phyloP scores from a whole-genome alignment of 2,797 vertebrate species.

The Gastrophryne carolinensis region DNA sequence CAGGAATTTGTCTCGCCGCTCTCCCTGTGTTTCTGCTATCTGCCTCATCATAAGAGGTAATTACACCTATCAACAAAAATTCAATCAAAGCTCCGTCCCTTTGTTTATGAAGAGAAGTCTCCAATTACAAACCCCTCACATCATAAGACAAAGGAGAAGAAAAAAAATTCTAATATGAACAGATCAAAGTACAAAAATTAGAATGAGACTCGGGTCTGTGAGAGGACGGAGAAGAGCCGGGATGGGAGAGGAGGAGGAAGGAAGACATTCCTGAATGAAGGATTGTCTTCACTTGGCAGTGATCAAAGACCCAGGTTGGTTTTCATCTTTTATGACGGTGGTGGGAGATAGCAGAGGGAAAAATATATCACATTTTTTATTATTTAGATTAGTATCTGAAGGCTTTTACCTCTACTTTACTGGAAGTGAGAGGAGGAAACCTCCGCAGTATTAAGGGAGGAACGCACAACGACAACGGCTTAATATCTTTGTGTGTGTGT shows the following conservation, averaged over 20 bases:
- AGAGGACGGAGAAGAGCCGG: conserved; percentile 29
- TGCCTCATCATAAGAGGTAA: conserved; percentile 20
- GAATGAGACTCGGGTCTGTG: conserved; percentile 39
- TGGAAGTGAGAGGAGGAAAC: conserved; percentile 41
- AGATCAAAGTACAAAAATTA: conserved; percentile 46
- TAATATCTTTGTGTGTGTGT: conserved; percentile 14
- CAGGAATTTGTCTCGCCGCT: not conserved
- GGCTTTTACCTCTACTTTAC: conserved; percentile 22
- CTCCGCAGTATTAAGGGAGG: conserved; percentile 9
- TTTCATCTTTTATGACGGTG: conserved; percentile 53
- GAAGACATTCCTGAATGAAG: conserved; percentile 49
- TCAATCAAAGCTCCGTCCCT: conserved; percentile 5
- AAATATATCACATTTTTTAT: conserved; percentile 51
- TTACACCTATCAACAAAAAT: conserved; percentile 43
- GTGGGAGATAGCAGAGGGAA: conserved; percentile 46
- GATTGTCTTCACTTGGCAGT: conserved; percentile 45
- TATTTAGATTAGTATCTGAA: conserved; percentile 48
- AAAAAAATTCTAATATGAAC: conserved; percentile 33
- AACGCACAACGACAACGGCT: not conserved
- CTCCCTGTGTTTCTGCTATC: conserved; percentile 13
- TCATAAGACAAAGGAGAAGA: conserved; percentile 16
- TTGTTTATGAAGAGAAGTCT: conserved; percentile 40
- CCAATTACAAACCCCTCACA: conserved; percentile 43
- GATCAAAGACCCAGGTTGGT: conserved; percentile 42
- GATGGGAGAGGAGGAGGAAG: conserved; percentile 41